A percentile compares a stretch with the other conserved stretches of the same genome.
phyloP scores from a whole-genome alignment of 2,888 invertebrate species.

The Xiphydria camelus region DNA sequence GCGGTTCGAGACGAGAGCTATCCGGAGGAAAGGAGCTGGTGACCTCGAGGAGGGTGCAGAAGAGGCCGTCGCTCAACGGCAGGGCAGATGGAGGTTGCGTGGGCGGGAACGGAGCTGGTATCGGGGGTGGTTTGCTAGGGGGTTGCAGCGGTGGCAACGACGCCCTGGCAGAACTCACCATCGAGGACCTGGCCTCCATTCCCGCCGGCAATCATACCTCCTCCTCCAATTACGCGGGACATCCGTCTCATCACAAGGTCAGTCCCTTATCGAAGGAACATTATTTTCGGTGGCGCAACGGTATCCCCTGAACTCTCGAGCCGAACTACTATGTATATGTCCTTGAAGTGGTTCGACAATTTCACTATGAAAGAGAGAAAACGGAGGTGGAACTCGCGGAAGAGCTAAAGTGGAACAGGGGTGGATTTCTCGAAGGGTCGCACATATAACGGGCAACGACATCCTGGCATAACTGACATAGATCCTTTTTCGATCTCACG shows the following conservation, averaged over 20 bases:
- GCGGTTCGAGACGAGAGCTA: conserved; percentile 47
- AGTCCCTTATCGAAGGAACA: too few species aligned
- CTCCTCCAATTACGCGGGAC: conserved; percentile 47
- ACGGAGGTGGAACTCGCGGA: too few species aligned
- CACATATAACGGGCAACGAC: too few species aligned
- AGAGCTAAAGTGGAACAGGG: too few species aligned
- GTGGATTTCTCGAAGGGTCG: too few species aligned
- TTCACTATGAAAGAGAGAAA: too few species aligned
- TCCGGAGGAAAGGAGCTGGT: conserved; percentile 51
- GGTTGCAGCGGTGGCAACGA: conserved; percentile 52
- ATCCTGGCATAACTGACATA: too few species aligned
- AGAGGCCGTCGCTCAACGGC: conserved; percentile 41
- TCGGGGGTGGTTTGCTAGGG: conserved; percentile 41
- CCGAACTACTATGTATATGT: too few species aligned
- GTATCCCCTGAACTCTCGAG: too few species aligned
- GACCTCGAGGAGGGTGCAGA: conserved; percentile 47
- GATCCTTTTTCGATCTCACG: too few species aligned
- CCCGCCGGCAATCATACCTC: conserved; percentile 49
- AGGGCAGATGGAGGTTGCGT: conserved; percentile 42
- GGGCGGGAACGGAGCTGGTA: conserved; percentile 29
- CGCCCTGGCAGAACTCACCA: conserved; percentile 53
- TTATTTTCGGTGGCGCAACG: too few species aligned
- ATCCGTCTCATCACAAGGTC: conserved; percentile 54
- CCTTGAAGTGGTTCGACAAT: too few species aligned
- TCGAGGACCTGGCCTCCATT: conserved; percentile 55